These are phyloP conservation scores for Cephonodes hylas DNA, from an alignment of 2,888 invertebrate species.

Conservation along the genomic window DNA sequence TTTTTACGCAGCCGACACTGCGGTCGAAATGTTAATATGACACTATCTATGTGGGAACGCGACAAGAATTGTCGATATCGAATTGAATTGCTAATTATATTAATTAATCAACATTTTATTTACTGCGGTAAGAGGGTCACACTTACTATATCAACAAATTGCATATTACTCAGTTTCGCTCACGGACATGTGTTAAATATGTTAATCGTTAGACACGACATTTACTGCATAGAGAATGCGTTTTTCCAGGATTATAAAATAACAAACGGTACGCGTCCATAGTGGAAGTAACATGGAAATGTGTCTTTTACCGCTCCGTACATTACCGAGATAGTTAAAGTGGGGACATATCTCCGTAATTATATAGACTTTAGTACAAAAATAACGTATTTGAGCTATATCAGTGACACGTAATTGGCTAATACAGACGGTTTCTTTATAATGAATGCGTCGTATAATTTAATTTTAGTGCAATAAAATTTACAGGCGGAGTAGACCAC, in stretches of 20 bases:
- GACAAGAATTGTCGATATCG: constrained; percentile 33
- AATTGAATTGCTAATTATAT: constrained; percentile 33
- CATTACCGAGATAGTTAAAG: neutral
- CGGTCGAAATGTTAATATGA: constrained; percentile 30
- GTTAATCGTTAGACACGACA: constrained; percentile 1
- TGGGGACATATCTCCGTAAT: neutral
- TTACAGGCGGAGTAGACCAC: constrained; percentile 22
- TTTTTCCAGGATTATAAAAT: constrained; percentile 10
- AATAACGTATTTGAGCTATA: neutral
- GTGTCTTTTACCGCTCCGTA: neutral
- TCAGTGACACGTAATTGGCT: constrained; percentile 9
- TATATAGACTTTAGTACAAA: neutral
- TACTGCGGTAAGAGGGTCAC: constrained; percentile 4
- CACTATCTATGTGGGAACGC: constrained; percentile 27
- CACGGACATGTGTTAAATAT: neutral
- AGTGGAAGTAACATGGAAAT: neutral
- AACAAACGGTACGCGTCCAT: neutral
- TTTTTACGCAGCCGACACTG: constrained; percentile 22
- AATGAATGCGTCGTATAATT: constrained; percentile 25
- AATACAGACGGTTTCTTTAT: constrained; percentile 11
- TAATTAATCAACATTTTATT: constrained; percentile 28
- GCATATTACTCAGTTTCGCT: neutral
- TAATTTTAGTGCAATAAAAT: constrained; percentile 27
- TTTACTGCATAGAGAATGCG: constrained; percentile 25
- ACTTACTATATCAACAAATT: neutral